Evolutionary conservation across 2,888 invertebrate species (phyloP).

Genomic region (Anticlea derivata): DNA sequence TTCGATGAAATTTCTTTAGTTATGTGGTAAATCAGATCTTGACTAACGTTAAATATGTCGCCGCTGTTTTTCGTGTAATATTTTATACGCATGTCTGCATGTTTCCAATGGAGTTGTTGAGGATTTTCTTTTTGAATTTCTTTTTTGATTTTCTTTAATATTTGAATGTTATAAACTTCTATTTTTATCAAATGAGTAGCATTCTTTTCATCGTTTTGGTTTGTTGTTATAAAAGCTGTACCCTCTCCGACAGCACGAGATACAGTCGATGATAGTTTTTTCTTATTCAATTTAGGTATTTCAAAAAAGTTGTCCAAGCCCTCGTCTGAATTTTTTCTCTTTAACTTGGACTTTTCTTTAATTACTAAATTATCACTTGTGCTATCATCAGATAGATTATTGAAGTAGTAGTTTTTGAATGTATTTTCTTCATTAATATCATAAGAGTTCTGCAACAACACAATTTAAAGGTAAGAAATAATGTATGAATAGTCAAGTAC

Average conservation of each 20-base stretch:
- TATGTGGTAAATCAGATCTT: not conserved
- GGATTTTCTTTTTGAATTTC: too few relatives aligned
- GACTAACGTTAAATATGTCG: not conserved
- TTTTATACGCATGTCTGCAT: conserved; percentile 9
- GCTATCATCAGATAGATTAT: not conserved
- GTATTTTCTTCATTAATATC: too few relatives aligned
- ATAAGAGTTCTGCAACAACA: not conserved
- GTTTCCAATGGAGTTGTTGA: conserved; percentile 14
- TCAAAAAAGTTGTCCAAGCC: not conserved
- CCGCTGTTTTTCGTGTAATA: not conserved
- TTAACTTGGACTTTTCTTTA: not conserved
- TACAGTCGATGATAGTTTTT: conserved; percentile 1
- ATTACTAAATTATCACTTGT: not conserved
- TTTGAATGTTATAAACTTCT: conserved; percentile 13
- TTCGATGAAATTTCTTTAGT: conserved; percentile 5
- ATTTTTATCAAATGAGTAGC: conserved; percentile 22
- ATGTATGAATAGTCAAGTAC: not conserved
- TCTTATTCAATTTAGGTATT: conserved; percentile 1
- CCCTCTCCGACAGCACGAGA: not conserved
- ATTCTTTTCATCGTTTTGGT: conserved; percentile 6
- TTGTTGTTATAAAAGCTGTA: conserved; percentile 7
- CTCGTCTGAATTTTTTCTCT: not conserved
- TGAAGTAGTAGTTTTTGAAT: not conserved
- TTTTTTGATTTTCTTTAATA: conserved; percentile 10
- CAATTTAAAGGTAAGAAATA: not conserved